phyloP scores from a whole-genome alignment of 2,113 vertebrate genomes.

The Paraplagusia blochii region DNA sequence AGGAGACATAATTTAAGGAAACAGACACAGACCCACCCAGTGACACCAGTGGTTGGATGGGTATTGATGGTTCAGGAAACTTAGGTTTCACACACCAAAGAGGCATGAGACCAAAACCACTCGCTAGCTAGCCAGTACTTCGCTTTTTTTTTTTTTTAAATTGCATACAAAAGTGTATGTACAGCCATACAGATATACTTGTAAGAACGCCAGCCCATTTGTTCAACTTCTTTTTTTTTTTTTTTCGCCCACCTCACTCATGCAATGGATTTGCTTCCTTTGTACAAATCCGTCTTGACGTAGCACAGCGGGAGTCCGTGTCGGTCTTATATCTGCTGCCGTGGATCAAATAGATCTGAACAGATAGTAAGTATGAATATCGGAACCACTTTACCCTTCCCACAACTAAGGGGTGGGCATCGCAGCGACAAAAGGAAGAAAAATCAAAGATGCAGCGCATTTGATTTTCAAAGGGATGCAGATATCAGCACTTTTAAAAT shows the following conservation, averaged over 20 bases:
- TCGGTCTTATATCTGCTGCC: conserved; percentile 13
- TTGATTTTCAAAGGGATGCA: conserved; percentile 78
- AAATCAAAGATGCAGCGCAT: conserved; percentile 53
- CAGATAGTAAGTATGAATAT: conserved; percentile 44
- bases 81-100: too few species aligned
- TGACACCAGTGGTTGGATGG: too few species aligned
- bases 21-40: too few species aligned
- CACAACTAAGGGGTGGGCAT: conserved; percentile 34
- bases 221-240: background rate
- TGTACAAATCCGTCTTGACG: conserved; percentile 1
- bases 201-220: too few species aligned
- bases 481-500: conserved; percentile 71
- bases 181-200: too few species aligned
- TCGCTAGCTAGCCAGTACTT: too few species aligned
- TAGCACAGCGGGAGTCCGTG: conserved; percentile 7
- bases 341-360: conserved; percentile 39
- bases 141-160: too few species aligned
- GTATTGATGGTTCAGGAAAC: too few species aligned
- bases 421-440: conserved; percentile 51
- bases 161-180: too few species aligned
- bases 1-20: too few species aligned
- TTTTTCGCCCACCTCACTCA: too few species aligned
- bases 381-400: conserved; percentile 36
- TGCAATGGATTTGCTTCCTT: background rate
- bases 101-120: too few species aligned